phyloP scores from a whole-genome alignment of 2,113 vertebrate species.

The Mobula birostris region DNA sequence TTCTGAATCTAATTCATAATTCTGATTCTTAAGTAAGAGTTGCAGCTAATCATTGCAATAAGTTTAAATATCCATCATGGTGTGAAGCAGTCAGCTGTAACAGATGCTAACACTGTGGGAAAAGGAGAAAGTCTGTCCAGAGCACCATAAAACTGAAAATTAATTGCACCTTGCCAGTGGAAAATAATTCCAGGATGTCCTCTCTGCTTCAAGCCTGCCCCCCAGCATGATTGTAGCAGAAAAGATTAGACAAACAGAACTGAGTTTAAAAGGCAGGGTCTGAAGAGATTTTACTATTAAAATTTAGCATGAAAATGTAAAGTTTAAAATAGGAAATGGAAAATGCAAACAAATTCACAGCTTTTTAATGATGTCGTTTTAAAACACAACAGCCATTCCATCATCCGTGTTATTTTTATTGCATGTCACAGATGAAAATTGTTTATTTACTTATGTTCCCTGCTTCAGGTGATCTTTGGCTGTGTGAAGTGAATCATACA shows the following conservation, averaged over 20 bases:
- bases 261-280: not conserved
- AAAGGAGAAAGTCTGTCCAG: conserved; percentile 38
- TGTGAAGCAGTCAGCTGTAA: conserved; percentile 37
- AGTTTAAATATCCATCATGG: conserved; percentile 42
- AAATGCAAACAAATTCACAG: conserved; percentile 21
- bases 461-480: not conserved
- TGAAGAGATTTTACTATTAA: not conserved
- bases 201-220: conserved; percentile 43
- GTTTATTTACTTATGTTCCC: conserved; percentile 17
- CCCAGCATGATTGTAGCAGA: not conserved
- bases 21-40: not conserved
- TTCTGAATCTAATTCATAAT: not conserved
- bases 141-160: conserved; percentile 42
- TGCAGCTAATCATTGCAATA: not conserved
- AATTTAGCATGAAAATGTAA: not conserved
- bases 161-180: conserved; percentile 40
- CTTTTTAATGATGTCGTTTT: not conserved
- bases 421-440: not conserved
- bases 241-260: conserved; percentile 11
- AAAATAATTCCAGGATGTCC: conserved; percentile 50
- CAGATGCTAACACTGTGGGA: conserved; percentile 44
- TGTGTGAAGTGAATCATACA: not conserved
- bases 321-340: not conserved
- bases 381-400: conserved; percentile 11
- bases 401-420: conserved; percentile 20